Evolutionary conservation across 1,140 invertebrate genomes (phyloP).

Genomic region (Drosophila lacertosa): DNA sequence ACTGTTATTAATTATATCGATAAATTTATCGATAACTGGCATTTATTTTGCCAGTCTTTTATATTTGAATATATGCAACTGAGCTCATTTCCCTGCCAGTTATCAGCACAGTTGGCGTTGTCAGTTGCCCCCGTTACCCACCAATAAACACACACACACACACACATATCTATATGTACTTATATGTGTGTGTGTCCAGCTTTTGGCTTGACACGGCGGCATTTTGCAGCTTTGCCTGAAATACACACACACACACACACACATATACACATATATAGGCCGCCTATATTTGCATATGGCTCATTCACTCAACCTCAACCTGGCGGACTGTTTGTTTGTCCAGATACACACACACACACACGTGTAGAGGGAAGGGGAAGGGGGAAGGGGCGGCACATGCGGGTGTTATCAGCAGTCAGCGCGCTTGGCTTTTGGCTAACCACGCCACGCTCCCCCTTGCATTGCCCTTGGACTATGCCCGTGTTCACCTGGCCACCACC

Average conservation of each 20-base stretch:
- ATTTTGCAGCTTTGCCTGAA: conserved; percentile 62
- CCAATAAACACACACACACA: background rate
- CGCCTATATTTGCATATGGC: conserved; percentile 78
- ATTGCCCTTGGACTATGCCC: conserved; percentile 9
- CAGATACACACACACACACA: conserved; percentile 60
- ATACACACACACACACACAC: background rate
- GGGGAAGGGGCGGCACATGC: conserved; percentile 47
- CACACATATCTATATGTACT: background rate
- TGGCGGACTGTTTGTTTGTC: conserved; percentile 74
- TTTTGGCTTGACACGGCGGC: conserved; percentile 54
- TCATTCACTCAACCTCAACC: conserved; percentile 74
- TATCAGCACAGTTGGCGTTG: conserved; percentile 46
- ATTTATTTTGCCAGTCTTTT: no score
- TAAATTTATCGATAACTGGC: conserved; percentile 19
- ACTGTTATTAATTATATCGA: no score
- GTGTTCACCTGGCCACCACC: conserved; percentile 41
- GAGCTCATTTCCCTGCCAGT: conserved; percentile 59
- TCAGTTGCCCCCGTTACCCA: conserved; percentile 7
- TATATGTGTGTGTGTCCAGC: conserved; percentile 44
- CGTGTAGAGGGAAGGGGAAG: background rate
- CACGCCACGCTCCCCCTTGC: conserved; percentile 21
- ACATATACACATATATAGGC: no score
- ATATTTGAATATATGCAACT: conserved; percentile 5
- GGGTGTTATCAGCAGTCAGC: conserved; percentile 76
- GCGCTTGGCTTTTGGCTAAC: conserved; percentile 74